Conservation (phyloP, 1,140 invertebrate species). For the Drosophila eugracilis region DNA sequence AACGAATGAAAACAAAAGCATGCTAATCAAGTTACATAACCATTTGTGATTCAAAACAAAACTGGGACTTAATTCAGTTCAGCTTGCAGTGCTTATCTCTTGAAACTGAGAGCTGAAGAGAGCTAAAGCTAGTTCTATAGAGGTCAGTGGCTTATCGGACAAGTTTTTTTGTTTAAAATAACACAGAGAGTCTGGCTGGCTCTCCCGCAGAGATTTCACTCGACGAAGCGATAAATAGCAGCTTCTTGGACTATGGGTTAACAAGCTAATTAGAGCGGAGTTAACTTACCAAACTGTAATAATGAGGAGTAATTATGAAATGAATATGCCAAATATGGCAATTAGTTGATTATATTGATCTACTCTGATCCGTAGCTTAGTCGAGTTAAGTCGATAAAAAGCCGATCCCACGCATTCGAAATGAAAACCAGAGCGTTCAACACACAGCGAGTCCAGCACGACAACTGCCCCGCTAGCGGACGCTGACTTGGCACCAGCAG, state of each 20-base stretch:
- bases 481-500: slow-evolving; percentile 13
- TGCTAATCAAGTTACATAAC: slow-evolving; percentile 51
- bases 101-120: slow-evolving; percentile 19
- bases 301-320: slow-evolving; percentile 29
- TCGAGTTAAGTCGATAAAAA: background rate
- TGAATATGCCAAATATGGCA: slow-evolving; percentile 21
- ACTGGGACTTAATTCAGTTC: slow-evolving; percentile 40
- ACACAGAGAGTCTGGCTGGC: slow-evolving; percentile 5
- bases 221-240: slow-evolving; percentile 5
- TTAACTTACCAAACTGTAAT: slow-evolving; percentile 37
- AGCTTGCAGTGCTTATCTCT: slow-evolving; percentile 54
- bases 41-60: slow-evolving; percentile 46
- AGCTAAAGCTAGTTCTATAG: slow-evolving; percentile 45
- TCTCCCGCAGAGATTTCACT: slow-evolving; percentile 9
- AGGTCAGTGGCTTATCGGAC: slow-evolving; percentile 78
- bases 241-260: background rate
- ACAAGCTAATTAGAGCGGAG: slow-evolving; percentile 36
- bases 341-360: slow-evolving; percentile 21
- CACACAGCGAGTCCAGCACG: slow-evolving; percentile 70
- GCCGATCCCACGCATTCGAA: slow-evolving; percentile 42
- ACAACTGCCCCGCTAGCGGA: slow-evolving; percentile 65
- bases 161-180: slow-evolving; percentile 47
- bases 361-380: no score
- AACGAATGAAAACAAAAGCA: slow-evolving; percentile 16
- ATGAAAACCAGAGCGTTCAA: slow-evolving; percentile 67